Evolutionary conservation across 2,113 vertebrate genomes (phyloP).

Genomic region (Sebastes fasciatus): DNA sequence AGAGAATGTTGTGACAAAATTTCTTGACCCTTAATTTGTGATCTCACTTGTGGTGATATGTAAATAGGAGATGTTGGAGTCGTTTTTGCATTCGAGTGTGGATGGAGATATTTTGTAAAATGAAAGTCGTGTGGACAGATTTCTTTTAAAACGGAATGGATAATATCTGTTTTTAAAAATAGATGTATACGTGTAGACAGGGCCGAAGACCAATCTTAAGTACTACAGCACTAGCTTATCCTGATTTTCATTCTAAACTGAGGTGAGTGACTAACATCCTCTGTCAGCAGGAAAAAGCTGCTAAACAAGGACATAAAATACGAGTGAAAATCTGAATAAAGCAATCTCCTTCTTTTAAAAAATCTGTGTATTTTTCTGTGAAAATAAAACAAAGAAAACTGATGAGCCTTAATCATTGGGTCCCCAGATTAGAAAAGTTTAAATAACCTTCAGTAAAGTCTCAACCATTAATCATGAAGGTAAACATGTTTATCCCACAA

Average conservation of each 20-base stretch:
- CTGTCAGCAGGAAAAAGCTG: neutral
- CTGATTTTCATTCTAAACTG: neutral
- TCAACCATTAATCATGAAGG: neutral
- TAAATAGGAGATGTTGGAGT: too few species aligned
- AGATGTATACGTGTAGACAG: too few species aligned
- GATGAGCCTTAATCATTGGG: neutral
- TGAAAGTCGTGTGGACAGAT: too few species aligned
- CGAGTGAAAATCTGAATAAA: neutral
- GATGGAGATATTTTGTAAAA: too few species aligned
- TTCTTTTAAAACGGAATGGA: too few species aligned
- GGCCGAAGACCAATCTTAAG: too few species aligned
- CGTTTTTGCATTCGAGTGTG: too few species aligned
- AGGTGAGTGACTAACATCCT: neutral
- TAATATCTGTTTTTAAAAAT: too few species aligned
- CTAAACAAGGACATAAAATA: neutral
- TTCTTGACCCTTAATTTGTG: too few species aligned
- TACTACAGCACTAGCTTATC: neutral
- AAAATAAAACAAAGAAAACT: neutral
- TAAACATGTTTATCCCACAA: slow-evolving; percentile 18
- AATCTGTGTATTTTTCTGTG: neutral
- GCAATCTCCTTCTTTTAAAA: neutral
- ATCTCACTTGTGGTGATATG: too few species aligned
- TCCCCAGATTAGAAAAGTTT: neutral
- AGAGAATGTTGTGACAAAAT: too few species aligned
- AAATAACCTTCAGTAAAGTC: neutral